Base-by-base conservation (phyloP, 2,888 invertebrate genomes). In the Xanthia togata region DNA sequence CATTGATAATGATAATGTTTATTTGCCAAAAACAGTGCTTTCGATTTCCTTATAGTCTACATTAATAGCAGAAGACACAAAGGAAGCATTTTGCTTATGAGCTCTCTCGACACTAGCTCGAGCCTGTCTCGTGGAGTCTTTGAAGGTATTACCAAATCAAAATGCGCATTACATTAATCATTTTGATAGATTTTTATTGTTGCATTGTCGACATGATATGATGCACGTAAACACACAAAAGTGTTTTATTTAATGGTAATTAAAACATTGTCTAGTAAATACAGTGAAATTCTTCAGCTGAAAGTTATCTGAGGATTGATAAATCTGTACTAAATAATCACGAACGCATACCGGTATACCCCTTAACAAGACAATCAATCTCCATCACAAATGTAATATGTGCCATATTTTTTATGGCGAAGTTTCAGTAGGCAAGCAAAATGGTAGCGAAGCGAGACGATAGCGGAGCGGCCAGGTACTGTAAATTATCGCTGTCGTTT, bases 361-460 rank as follows among this genome's bases (percentile, higher is more conserved):
- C 90, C 91, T 91, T 91, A 91, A 91, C 75, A 87, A 74, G 78
- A 81, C 89, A 81, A 92, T 92, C 90, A 90, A 92, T 93, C 91
- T 84, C 87, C 89, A 90, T 93, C 90, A 90, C 81, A 89, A 85
- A 89, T 81, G 88, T 87, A 91, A 86, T 87, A 89, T 89, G 88
- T 90, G 88, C 80, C 87, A 89, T 86, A 87, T 88, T 88, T 91
- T 89, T 89, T 84, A 86, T 81, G 63, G 65, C 62, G 50, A 62
- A 63, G 77, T 78, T 87, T 74, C 79, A 72, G 73, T 75, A 53
- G 57, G 68, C 50, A 41, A 70, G 75, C 79, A 68, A 72, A 71
- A 57, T 60, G 70, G 47, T 23, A 57, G 44, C 73, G 60, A 38
- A 60, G 77, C 81, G 72, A 63, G 38, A 64, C 68, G 83, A 81